phyloP scores from a whole-genome alignment of 2,888 invertebrate genomes.

The Xestia rhomboidea region DNA sequence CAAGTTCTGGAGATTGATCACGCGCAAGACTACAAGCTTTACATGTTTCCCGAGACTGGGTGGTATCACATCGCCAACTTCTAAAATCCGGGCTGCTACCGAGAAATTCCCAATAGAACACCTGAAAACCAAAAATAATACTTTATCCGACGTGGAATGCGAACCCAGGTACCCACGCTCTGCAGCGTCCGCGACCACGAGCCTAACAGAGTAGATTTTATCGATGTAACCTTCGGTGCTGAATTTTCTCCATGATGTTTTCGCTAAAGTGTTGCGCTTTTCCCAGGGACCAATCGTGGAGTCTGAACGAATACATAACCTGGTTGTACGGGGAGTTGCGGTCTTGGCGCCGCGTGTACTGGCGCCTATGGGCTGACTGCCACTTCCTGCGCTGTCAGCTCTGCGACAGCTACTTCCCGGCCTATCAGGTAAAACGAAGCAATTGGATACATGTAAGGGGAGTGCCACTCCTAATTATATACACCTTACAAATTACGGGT shows the following conservation, averaged over 20 bases:
- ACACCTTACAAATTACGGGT: neutral
- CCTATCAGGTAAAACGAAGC: constrained; percentile 88
- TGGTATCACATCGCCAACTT: neutral
- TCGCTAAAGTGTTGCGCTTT: neutral
- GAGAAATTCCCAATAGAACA: neutral
- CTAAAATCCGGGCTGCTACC: neutral
- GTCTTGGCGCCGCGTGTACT: constrained; percentile 97
- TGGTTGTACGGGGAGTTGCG: constrained; percentile 94
- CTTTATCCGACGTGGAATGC: neutral
- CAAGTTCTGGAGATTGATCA: neutral
- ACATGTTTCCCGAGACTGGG: neutral
- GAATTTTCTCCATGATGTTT: neutral
- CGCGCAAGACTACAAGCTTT: neutral
- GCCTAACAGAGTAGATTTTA: neutral
- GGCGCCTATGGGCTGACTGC: constrained; percentile 97
- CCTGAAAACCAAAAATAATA: neutral
- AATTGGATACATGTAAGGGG: neutral
- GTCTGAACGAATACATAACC: constrained; percentile 94
- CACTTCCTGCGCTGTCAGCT: constrained; percentile 96
- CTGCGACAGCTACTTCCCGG: constrained; percentile 94
- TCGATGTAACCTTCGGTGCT: neutral
- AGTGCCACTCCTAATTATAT: neutral
- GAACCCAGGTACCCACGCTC: neutral
- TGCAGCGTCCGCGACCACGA: neutral
- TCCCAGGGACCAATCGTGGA: constrained; percentile 94